A percentile compares a stretch with the other conserved stretches of the same genome.
Evolutionary conservation across 2,888 invertebrate species (phyloP).

Genomic region (Nomada fabriciana): DNA sequence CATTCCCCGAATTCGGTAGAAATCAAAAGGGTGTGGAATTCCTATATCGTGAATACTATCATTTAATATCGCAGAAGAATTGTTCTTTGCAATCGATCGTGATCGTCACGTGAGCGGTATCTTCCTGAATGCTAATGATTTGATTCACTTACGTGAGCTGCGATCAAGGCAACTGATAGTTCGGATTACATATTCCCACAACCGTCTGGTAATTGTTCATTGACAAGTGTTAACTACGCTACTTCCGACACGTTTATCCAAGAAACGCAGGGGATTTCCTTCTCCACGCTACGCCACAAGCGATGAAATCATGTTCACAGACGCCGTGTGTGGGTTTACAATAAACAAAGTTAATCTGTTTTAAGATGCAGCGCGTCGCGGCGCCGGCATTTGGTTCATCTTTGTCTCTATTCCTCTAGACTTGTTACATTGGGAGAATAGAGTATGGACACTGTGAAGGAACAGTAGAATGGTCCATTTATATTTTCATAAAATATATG

Average conservation of each 20-base stretch:
- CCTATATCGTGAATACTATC: no score
- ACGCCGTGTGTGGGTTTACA: constrained; percentile 25
- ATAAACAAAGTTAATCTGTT: constrained; percentile 48
- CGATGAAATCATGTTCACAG: constrained; percentile 33
- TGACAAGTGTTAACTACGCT: neutral
- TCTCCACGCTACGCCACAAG: neutral
- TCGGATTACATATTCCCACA: constrained; percentile 9
- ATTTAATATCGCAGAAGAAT: no score
- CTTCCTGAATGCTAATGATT: neutral
- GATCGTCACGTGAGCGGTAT: neutral
- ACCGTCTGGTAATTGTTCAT: constrained; percentile 7
- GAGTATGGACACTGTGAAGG: no score
- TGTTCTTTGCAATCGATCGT: no score
- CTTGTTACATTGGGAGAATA: neutral
- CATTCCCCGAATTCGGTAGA: no score
- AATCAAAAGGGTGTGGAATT: no score
- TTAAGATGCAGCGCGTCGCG: neutral
- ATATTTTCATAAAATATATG: no score
- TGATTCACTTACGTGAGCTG: no score
- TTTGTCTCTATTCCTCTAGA: neutral
- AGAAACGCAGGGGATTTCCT: constrained; percentile 35
- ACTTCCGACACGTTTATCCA: constrained; percentile 15
- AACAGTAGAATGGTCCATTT: no score
- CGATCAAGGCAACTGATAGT: constrained; percentile 1
- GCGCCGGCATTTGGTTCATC: neutral